A percentile compares a stretch with the other conserved stretches of the same genome.
phyloP scores from a whole-genome alignment of 2,797 vertebrate species.

The Spea hammondii region DNA sequence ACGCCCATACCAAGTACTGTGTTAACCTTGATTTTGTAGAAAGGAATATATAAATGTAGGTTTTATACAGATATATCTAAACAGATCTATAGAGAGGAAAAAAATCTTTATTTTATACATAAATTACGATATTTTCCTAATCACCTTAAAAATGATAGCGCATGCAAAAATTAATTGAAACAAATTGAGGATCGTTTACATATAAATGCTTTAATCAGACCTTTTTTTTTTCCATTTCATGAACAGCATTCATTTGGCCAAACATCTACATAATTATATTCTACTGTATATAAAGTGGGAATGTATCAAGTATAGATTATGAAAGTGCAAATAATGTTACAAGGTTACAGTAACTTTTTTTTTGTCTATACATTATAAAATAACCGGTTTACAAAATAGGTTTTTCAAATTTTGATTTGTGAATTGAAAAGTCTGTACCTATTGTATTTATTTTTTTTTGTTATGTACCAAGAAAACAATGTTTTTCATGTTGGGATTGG shows the following conservation, averaged over 20 bases:
- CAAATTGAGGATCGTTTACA: slow-evolving; percentile 70
- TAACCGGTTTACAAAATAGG: slow-evolving; percentile 93
- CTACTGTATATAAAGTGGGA: slow-evolving; percentile 97
- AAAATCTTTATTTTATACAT: too few relatives aligned
- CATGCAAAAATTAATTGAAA: slow-evolving; percentile 55
- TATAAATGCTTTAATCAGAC: slow-evolving; percentile 83
- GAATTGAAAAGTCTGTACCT: slow-evolving; percentile 81
- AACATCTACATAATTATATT: slow-evolving; percentile 88
- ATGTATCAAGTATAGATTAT: slow-evolving; percentile 99
- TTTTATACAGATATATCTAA: too few relatives aligned
- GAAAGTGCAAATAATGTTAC: slow-evolving; percentile 99
- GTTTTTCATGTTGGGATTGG: slow-evolving; percentile 69
- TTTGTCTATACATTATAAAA: slow-evolving; percentile 92
- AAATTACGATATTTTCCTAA: too few relatives aligned
- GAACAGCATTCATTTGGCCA: slow-evolving; percentile 94
- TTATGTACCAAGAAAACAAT: slow-evolving; percentile 79
- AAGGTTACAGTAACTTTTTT: slow-evolving; percentile 87
- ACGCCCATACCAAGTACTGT: too few relatives aligned
- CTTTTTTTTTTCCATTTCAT: slow-evolving; percentile 78
- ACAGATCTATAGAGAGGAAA: too few relatives aligned
- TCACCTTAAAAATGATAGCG: not conserved
- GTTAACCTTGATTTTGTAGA: too few relatives aligned
- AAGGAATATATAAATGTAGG: too few relatives aligned
- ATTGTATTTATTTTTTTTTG: slow-evolving; percentile 68
- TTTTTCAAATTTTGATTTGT: slow-evolving; percentile 75